Percentiles rank a stretch among this genome's conserved stretches.
Conservation (phyloP, 1,140 invertebrate species). For the Chironomus tepperi region DNA sequence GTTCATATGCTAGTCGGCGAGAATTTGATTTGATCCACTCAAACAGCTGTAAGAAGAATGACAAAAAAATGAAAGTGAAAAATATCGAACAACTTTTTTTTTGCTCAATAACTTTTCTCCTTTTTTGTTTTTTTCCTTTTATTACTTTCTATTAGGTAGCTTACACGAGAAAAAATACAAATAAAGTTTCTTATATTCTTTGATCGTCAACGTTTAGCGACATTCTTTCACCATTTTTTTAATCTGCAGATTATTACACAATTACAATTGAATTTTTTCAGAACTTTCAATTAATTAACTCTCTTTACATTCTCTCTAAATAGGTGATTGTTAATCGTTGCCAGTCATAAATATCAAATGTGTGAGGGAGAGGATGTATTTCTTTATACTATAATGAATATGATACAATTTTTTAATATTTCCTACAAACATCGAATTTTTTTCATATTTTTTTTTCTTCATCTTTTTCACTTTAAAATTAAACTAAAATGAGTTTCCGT, state of each 20-base stretch:
- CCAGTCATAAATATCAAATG: slow-evolving; percentile 20
- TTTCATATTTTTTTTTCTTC: not conserved
- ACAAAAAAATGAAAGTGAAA: too few relatives aligned
- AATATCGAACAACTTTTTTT: too few relatives aligned
- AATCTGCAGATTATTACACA: too few relatives aligned
- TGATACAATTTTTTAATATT: slow-evolving; percentile 8
- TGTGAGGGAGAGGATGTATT: not conserved
- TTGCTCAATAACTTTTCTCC: too few relatives aligned
- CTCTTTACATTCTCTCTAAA: not conserved
- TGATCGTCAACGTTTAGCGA: not conserved
- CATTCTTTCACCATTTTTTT: not conserved
- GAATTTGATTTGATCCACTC: too few relatives aligned
- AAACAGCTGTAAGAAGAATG: too few relatives aligned
- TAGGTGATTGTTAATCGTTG: slow-evolving; percentile 14
- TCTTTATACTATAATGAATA: not conserved
- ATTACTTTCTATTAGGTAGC: not conserved
- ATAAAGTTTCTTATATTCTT: not conserved
- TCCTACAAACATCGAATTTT: not conserved
- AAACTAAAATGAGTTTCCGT: too few relatives aligned
- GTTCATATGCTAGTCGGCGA: too few relatives aligned
- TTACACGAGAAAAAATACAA: slow-evolving; percentile 2
- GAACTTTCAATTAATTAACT: not conserved
- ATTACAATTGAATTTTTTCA: too few relatives aligned
- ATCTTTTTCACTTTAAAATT: not conserved
- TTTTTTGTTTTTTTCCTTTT: too few relatives aligned